A percentile compares a stretch with the other conserved stretches of the same genome.
phyloP scores from a whole-genome alignment of 2,797 vertebrate genomes.

The Borostomias antarcticus region DNA sequence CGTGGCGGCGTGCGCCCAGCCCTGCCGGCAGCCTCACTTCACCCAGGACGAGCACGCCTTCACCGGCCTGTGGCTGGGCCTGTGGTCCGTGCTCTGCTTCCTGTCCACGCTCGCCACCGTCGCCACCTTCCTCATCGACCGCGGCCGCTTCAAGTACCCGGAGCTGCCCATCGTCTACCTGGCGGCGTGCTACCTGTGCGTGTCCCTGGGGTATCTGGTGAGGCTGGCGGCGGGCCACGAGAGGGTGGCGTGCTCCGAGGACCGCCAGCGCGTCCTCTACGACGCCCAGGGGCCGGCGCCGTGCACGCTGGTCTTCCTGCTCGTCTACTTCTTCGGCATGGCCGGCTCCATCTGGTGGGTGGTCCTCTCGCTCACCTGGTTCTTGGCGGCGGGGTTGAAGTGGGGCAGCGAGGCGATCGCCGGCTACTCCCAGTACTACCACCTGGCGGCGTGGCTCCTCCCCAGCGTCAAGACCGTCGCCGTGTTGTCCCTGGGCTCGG shows the following conservation, averaged over 20 bases:
- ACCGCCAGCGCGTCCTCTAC: slow-evolving; percentile 80
- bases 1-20: slow-evolving; percentile 72
- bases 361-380: slow-evolving; percentile 89
- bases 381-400: slow-evolving; percentile 87
- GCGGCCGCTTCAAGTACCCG: slow-evolving; percentile 81
- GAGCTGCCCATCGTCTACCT: slow-evolving; percentile 81
- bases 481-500: slow-evolving; percentile 83
- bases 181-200: slow-evolving; percentile 80
- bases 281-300: slow-evolving; percentile 86
- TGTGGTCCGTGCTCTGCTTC: slow-evolving; percentile 81
- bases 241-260: slow-evolving; percentile 76
- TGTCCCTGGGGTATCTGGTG: slow-evolving; percentile 77
- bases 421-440: slow-evolving; percentile 86
- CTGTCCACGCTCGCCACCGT: slow-evolving; percentile 80
- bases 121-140: slow-evolving; percentile 82
- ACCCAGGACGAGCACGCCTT: slow-evolving; percentile 78
- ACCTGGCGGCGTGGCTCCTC: slow-evolving; percentile 87
- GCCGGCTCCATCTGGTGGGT: slow-evolving; percentile 93
- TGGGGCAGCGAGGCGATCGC: slow-evolving; percentile 91
- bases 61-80: slow-evolving; percentile 80
- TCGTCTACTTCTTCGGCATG: slow-evolving; percentile 89
- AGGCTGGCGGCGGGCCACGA: slow-evolving; percentile 78
- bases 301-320: slow-evolving; percentile 86
- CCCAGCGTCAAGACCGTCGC: slow-evolving; percentile 85
- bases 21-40: slow-evolving; percentile 81